Percentiles rank a stretch among this genome's conserved stretches.
These are phyloP conservation scores for Lomographa bimaculata DNA, from an alignment of 2,888 invertebrate species.

Conservation along the genomic window DNA sequence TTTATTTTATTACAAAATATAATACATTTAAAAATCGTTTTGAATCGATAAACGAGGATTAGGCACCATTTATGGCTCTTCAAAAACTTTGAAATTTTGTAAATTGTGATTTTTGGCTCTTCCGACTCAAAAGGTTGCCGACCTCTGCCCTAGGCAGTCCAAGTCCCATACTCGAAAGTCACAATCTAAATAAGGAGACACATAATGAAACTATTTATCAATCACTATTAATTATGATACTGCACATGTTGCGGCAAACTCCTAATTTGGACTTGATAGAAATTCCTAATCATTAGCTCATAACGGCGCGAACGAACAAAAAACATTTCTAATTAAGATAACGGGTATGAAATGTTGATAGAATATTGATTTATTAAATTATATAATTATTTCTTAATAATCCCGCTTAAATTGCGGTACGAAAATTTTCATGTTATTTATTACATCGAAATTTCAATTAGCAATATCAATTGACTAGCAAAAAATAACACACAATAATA, in stretches of 20 bases:
- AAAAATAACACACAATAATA: conserved; percentile 15
- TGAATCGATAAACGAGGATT: too few species aligned
- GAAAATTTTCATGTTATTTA: conserved; percentile 2
- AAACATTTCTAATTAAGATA: conserved; percentile 39
- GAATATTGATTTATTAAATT: conserved; percentile 31
- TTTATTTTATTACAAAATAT: too few species aligned
- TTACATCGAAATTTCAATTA: conserved; percentile 13
- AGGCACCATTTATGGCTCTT: too few species aligned
- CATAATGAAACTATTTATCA: conserved; percentile 29
- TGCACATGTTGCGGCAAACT: conserved; percentile 39
- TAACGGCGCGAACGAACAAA: conserved; percentile 29
- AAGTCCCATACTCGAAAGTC: too few species aligned
- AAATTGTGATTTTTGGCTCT: too few species aligned
- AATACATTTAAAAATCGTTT: too few species aligned
- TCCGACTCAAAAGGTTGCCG: too few species aligned
- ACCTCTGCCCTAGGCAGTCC: too few species aligned
- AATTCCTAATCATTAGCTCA: conserved; percentile 41
- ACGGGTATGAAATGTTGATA: conserved; percentile 29
- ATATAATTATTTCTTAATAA: conserved; percentile 22
- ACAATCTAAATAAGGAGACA: conserved; percentile 19
- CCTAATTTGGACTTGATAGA: conserved; percentile 42
- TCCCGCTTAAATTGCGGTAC: conserved; percentile 8
- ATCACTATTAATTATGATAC: conserved; percentile 28
- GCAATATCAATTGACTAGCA: conserved; percentile 6
- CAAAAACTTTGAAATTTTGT: too few species aligned